Evolutionary conservation across 37 sponge, comb jelly and placozoan genomes (phyloP).

Genomic region (Aphrocallistes beatrix): DNA sequence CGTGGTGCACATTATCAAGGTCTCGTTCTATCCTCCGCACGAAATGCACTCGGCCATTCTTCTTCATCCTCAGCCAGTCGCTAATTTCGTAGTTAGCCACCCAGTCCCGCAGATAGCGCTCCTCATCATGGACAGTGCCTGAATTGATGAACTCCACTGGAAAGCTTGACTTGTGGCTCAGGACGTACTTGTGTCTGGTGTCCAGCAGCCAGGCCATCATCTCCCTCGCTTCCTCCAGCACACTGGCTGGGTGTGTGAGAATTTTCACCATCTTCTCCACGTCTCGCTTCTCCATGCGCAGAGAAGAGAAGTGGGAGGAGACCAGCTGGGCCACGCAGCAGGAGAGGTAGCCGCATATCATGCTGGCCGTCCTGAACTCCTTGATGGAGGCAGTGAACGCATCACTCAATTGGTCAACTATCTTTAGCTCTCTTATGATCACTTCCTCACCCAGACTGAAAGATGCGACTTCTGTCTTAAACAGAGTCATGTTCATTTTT

Average conservation of each 20-base stretch:
- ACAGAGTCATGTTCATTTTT: too few relatives aligned
- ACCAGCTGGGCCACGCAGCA: not conserved
- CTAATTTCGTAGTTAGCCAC: slow-evolving; percentile 7
- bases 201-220: not conserved
- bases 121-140: not conserved
- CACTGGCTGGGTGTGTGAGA: not conserved
- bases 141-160: not conserved
- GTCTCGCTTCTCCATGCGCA: not conserved
- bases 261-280: not conserved
- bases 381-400: not conserved
- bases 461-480: not conserved
- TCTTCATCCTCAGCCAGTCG: not conserved
- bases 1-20: not conserved
- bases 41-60: not conserved
- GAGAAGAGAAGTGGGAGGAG: slow-evolving; percentile 4
- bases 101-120: not conserved
- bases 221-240: not conserved
- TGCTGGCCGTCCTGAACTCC: not conserved
- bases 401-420: not conserved
- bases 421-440: not conserved
- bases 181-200: not conserved
- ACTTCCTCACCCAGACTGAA: not conserved
- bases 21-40: not conserved
- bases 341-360: slow-evolving; percentile 4
- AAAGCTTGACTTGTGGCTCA: not conserved